These are phyloP conservation scores for Hippocampus mohnikei DNA, from an alignment of 2,113 vertebrate species.

Conservation along the genomic window DNA sequence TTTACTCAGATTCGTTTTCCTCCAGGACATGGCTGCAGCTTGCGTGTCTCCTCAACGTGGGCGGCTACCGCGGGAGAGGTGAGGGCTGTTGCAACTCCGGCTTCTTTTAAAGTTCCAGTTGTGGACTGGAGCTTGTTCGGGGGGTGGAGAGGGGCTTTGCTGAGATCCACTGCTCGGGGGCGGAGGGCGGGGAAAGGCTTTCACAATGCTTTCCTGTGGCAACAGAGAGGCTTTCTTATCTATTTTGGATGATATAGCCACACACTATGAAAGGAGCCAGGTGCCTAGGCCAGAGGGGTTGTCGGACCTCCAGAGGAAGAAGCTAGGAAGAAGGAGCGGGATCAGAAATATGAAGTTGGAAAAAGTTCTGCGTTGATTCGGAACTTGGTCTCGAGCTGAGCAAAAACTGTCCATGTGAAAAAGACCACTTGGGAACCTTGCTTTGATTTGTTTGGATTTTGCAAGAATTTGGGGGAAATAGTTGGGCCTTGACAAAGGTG, in stretches of 20 bases:
- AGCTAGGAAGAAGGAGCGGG: neutral
- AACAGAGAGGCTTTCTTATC: conserved; percentile 37
- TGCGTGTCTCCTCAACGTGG: conserved; percentile 61
- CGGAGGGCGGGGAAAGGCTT: conserved; percentile 16
- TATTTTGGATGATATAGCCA: conserved; percentile 46
- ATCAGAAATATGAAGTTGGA: conserved; percentile 9
- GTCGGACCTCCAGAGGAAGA: neutral
- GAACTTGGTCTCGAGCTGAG: conserved; percentile 8
- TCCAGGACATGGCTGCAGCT: conserved; percentile 27
- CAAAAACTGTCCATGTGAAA: conserved; percentile 1
- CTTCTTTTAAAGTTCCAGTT: conserved; percentile 32
- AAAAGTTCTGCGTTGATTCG: conserved; percentile 12
- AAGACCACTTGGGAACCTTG: neutral
- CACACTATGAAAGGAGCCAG: conserved; percentile 26
- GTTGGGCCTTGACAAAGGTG: no score
- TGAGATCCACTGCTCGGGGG: conserved; percentile 26
- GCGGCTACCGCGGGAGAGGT: conserved; percentile 80
- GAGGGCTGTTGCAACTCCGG: neutral
- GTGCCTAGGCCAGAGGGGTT: conserved; percentile 22
- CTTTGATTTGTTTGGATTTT: neutral
- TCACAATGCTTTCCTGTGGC: conserved; percentile 32
- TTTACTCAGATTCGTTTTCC: conserved; percentile 29
- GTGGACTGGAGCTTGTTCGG: conserved; percentile 17
- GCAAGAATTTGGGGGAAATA: neutral
- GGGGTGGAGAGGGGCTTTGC: conserved; percentile 17